Evolutionary conservation across 1,140 invertebrate genomes (phyloP), one percentile per base, ranked within the genome.

Genomic region (Sesamia nonagrioides): DNA sequence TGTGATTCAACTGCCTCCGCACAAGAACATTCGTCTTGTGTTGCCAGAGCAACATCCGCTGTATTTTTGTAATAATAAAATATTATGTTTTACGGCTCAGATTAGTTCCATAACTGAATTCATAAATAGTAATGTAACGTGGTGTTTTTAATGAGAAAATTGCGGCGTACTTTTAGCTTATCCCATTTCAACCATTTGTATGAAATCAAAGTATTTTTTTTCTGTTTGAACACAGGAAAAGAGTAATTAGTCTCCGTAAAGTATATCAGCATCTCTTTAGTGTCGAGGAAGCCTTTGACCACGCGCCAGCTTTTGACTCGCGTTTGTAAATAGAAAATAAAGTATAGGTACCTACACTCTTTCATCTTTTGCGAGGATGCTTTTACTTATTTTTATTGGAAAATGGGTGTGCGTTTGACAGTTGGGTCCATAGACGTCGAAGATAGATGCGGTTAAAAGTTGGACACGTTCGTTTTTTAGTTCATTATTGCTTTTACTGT

Each of bases 21-120:
- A 74, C 56, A 54, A 71, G 50, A 71, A 71, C 50, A 54, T 71
- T 48, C 45, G 68, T 71, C 50, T 71, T 52, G 48, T 52, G 50
- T 54, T 48, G 27, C 48, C 33, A 54, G 18, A 54, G n/a, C 45
- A 35, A 71, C 68, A 71, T 71, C 68, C 68, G 68, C 50, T 54
- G 48, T 18, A 45, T 71, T 71, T 71, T 71, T 71, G 33, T 71
- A 54, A 54, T 37, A 71, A 71, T 71, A 71, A 71, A 71, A 71
- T 71, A 45, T 54, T 54, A 69, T 69, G 45, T 37, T 48, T 54
- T 54, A 17, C n/a, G 18, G 68, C 21, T 52, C 27, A 37, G 50
- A 54, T 71, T 54, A 35, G 8, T n/a, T 35, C 15, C 33, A 52
- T 69, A 50, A 69, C 37, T 45, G 35, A 66, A 40, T 66, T 66